Evolutionary conservation across 30 jellyfish, hydroid and myxozoan genomes (phyloP).

Genomic region (Clytia hemisphaerica): DNA sequence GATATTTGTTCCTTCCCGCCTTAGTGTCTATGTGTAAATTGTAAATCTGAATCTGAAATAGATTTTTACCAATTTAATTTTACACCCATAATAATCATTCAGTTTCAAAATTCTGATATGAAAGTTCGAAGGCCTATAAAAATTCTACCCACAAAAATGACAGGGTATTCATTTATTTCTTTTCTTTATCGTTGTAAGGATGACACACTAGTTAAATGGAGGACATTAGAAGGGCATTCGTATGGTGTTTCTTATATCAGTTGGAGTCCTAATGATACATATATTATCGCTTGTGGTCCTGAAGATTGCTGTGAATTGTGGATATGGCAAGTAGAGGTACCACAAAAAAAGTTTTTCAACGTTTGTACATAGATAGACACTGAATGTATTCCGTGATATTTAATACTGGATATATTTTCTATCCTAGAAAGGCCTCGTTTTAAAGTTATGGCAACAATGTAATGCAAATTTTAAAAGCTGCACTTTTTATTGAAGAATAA

Average conservation of each 20-base stretch:
- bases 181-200: slow-evolving; percentile 32
- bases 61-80: background rate
- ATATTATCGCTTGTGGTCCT: slow-evolving; percentile 95
- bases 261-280: slow-evolving; percentile 96
- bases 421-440: too few relatives aligned
- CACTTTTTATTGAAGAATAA: too few relatives aligned
- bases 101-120: background rate
- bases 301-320: slow-evolving; percentile 97
- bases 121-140: too few relatives aligned
- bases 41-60: background rate
- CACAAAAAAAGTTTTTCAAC: background rate
- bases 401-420: too few relatives aligned
- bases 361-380: too few relatives aligned
- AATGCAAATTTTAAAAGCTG: too few relatives aligned
- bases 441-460: too few relatives aligned
- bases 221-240: slow-evolving; percentile 67
- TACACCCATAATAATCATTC: background rate
- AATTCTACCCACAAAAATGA: too few relatives aligned
- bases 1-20: background rate
- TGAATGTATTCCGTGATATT: too few relatives aligned
- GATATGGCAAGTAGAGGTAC: slow-evolving; percentile 98
- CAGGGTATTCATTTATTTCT: background rate
- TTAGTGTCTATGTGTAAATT: too few relatives aligned
- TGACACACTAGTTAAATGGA: slow-evolving; percentile 47
- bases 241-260: slow-evolving; percentile 80